Evolutionary conservation across 2,888 invertebrate species (phyloP).

Genomic region (Drosophila limbata): DNA sequence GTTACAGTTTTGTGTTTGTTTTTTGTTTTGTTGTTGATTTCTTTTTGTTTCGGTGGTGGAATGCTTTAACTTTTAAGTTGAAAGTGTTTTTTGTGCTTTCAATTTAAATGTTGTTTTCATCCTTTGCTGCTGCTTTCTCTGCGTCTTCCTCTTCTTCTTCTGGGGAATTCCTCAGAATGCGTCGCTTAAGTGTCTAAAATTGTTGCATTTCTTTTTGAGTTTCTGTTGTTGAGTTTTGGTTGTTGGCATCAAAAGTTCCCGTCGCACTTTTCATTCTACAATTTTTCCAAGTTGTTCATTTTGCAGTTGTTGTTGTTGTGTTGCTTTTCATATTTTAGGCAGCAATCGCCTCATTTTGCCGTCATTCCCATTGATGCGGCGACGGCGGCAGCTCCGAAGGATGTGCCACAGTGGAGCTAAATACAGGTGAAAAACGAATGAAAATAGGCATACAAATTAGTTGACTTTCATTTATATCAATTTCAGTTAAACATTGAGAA

Average conservation of each 20-base stretch:
- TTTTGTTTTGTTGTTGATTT: constrained; percentile 38
- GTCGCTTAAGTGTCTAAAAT: constrained; percentile 15
- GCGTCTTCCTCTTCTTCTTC: constrained; percentile 3
- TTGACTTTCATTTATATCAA: neutral
- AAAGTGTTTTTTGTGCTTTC: constrained; percentile 54
- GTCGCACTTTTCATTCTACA: constrained; percentile 3
- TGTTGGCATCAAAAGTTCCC: constrained; percentile 13
- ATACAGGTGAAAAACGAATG: constrained; percentile 12
- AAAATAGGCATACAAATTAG: constrained; percentile 10
- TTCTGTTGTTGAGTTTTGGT: constrained; percentile 23
- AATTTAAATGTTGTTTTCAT: constrained; percentile 34
- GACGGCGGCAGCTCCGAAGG: constrained; percentile 99
- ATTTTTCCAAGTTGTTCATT: constrained; percentile 22
- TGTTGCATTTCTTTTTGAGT: constrained; percentile 4
- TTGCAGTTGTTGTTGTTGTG: constrained; percentile 29
- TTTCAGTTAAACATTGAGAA: constrained; percentile 14
- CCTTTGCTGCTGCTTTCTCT: constrained; percentile 3
- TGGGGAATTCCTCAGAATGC: constrained; percentile 21
- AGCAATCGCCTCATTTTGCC: constrained; percentile 86
- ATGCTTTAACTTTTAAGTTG: constrained; percentile 67
- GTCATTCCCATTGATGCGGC: constrained; percentile 99
- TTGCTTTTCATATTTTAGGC: constrained; percentile 84
- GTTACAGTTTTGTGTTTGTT: constrained; percentile 63
- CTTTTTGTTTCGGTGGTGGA: constrained; percentile 73
- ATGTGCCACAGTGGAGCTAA: constrained; percentile 97